Evolutionary conservation across 2,888 invertebrate species (phyloP), one percentile per base, ranked within the genome.

Genomic region (Acanthosepion lycidas): DNA sequence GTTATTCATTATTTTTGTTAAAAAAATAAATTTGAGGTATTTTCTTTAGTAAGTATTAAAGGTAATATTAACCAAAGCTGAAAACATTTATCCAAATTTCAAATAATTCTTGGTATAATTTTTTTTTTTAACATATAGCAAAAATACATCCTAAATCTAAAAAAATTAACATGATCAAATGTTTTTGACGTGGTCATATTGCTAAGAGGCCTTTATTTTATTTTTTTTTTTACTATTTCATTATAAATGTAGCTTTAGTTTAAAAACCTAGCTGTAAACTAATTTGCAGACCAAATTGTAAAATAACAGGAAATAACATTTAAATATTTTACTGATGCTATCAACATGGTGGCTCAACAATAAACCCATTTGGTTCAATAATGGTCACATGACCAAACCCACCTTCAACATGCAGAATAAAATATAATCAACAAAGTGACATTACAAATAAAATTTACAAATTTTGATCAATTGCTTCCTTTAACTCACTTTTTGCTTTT

Each of bases 91-190:
- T 64, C 26, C 20, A 18, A 33, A 55, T 55, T 55, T 15, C 55
- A 59, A 59, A 59, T 59, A 64, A 28, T 64, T 64, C n/a, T 78
- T 78, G 78, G 28, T 78, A 78, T n/a, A 12, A 78, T n/a, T n/a
- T 64, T 78, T 20, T 59, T 59, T 59, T 59, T 59, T 51, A 23
- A 59, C 78, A 78, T 12, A 18, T 78, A 78, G 15, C 78, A 78
- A 78, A 78, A 78, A 78, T 78, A 78, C 78, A 78, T 78, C n/a
- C n/a, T 78, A 78, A 78, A 78, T n/a, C n/a, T 78, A 78, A 12
- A 64, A 64, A 59, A 59, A n/a, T 78, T 78, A 78, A 78, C 78
- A 78, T 78, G n/a, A 78, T 78, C 28, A n/a, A 78, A 78, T n/a
- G 4, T n/a, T 78, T 78, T 78, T n/a, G n/a, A 78, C 28, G 1